A percentile compares a stretch with the other conserved stretches of the same genome.
Evolutionary conservation across 2,113 vertebrate genomes (phyloP).

Genomic region (Blennius ocellaris): DNA sequence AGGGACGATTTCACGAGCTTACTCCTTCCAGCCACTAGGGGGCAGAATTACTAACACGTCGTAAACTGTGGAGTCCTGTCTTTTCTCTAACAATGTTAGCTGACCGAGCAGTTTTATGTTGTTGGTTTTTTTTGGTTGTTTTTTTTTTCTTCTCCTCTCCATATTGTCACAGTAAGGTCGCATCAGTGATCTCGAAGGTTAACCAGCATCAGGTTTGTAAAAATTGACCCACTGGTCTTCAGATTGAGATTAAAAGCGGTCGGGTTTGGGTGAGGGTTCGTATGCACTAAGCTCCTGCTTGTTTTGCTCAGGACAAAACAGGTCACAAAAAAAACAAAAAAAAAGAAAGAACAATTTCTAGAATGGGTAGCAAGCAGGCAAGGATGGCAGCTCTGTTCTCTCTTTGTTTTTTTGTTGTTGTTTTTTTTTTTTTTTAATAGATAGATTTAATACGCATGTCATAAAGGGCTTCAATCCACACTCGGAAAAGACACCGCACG

Average conservation of each 20-base stretch:
- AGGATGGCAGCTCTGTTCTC: constrained; percentile 72
- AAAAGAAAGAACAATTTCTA: constrained; percentile 57
- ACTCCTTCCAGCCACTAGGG: constrained; percentile 36
- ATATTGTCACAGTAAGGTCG: background rate
- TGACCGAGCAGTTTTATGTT: background rate
- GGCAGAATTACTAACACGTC: constrained; percentile 3
- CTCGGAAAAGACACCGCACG: constrained; percentile 56
- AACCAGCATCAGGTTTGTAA: constrained; percentile 35
- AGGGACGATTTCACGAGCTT: constrained; percentile 26
- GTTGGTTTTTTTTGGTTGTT: too few species aligned
- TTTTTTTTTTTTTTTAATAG: constrained; percentile 17
- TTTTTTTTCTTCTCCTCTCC: background rate
- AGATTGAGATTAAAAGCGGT: constrained; percentile 45
- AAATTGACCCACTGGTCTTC: constrained; percentile 38
- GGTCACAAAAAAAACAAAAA: constrained; percentile 66
- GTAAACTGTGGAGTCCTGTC: background rate
- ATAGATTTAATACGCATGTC: constrained; percentile 54
- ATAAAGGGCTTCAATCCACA: constrained; percentile 79
- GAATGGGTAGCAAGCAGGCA: constrained; percentile 42
- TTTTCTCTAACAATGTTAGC: constrained; percentile 5
- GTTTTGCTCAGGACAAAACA: constrained; percentile 81
- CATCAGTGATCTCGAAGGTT: constrained; percentile 5
- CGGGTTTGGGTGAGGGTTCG: constrained; percentile 53
- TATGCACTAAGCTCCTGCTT: constrained; percentile 77
- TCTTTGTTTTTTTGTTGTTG: background rate